Conservation (phyloP, 2,797 vertebrate species). For the Halcyon leucocephala region DNA sequence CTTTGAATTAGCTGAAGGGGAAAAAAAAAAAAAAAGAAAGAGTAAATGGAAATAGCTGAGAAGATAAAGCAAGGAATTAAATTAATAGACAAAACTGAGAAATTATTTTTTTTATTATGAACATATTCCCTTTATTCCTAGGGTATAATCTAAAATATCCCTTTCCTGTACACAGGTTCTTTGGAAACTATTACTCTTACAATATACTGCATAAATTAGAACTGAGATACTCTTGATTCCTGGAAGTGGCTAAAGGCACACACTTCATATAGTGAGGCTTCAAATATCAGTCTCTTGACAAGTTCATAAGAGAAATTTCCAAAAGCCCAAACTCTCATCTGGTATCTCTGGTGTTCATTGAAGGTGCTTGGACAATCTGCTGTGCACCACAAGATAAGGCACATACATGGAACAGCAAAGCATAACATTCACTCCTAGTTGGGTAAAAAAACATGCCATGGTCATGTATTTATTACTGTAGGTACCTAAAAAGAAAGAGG, state of each 20-base stretch:
- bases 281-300: background rate
- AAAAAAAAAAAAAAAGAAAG: background rate
- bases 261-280: background rate
- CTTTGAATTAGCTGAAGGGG: background rate
- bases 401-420: background rate
- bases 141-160: background rate
- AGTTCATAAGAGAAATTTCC: background rate
- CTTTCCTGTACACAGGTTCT: background rate
- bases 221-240: background rate
- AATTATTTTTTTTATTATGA: fast-evolving
- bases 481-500: background rate
- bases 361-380: background rate
- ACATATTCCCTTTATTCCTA: background rate
- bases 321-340: background rate
- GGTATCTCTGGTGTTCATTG: background rate
- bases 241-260: background rate
- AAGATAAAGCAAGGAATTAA: background rate
- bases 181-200: background rate
- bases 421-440: background rate
- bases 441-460: background rate
- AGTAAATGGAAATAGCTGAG: background rate
- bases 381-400: background rate
- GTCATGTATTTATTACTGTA: background rate
- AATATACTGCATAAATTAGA: background rate
- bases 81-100: background rate